Evolutionary conservation across 1,140 invertebrate species (phyloP).

Genomic region (Gryon sp.): DNA sequence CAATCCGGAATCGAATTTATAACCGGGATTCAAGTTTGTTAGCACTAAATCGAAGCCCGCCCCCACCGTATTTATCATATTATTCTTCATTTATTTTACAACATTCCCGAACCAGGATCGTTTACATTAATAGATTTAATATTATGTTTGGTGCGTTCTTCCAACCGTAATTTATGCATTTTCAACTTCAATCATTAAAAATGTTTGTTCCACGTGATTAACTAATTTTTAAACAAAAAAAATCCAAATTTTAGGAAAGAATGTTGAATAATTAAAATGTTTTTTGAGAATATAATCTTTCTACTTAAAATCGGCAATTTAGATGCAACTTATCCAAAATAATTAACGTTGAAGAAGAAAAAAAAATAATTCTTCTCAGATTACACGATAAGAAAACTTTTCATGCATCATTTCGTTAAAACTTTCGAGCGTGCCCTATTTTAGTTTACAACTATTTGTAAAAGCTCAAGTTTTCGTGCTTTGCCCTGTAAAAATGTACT

Average conservation of each 20-base stretch:
- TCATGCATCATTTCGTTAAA: conserved; percentile 18
- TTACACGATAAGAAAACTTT: conserved; percentile 16
- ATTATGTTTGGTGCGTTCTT: conserved; percentile 15
- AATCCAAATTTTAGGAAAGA: no score
- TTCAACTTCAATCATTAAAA: background rate
- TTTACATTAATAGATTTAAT: conserved; percentile 24
- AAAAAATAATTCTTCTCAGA: background rate
- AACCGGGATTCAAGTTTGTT: conserved; percentile 48
- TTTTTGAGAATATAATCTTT: no score
- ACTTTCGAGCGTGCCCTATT: conserved; percentile 13
- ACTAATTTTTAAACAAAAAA: no score
- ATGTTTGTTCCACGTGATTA: no score
- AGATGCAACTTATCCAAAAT: no score
- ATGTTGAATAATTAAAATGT: no score
- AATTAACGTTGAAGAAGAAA: no score
- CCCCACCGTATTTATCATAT: conserved; percentile 43
- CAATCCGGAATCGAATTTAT: conserved; percentile 65
- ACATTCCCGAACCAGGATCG: background rate
- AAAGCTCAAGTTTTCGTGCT: conserved; percentile 14
- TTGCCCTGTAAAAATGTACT: conserved; percentile 1
- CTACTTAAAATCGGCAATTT: no score
- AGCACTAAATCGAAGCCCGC: conserved; percentile 43
- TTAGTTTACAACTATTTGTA: conserved; percentile 21
- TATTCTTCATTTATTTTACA: conserved; percentile 33
- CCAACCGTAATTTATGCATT: background rate